These are phyloP conservation scores for Limanda limanda DNA, from an alignment of 2,113 vertebrate species.

Conservation along the genomic window DNA sequence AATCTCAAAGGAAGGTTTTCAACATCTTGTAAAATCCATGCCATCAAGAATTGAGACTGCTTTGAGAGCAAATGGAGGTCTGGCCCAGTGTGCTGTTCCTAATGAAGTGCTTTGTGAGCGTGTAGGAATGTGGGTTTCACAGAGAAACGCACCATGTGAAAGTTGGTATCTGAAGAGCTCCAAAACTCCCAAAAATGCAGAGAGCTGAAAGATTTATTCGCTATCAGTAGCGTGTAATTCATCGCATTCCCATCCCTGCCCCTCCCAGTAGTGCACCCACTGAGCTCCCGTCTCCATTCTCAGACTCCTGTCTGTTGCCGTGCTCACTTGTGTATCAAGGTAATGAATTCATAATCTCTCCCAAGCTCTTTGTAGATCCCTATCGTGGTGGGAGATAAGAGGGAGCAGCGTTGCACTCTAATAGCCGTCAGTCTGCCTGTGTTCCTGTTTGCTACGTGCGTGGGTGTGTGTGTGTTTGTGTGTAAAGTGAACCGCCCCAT, in stretches of 20 bases:
- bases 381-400: slow-evolving; percentile 81
- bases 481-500: slow-evolving; percentile 37
- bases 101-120: too few relatives aligned
- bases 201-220: slow-evolving; percentile 30
- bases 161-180: not conserved
- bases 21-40: too few relatives aligned
- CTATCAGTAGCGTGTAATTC: slow-evolving; percentile 40
- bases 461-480: slow-evolving; percentile 31
- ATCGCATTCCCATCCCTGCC: slow-evolving; percentile 26
- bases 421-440: slow-evolving; percentile 77
- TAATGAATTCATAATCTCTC: slow-evolving; percentile 85
- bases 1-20: too few relatives aligned
- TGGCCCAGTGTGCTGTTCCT: too few relatives aligned
- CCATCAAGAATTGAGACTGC: too few relatives aligned
- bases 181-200: slow-evolving; percentile 12
- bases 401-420: slow-evolving; percentile 70
- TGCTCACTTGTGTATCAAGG: slow-evolving; percentile 74
- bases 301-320: slow-evolving; percentile 60
- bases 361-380: slow-evolving; percentile 80
- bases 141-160: not conserved
- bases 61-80: too few relatives aligned
- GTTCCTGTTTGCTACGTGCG: slow-evolving; percentile 52
- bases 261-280: slow-evolving; percentile 21
- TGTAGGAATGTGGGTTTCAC: not conserved
- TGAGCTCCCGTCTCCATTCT: slow-evolving; percentile 49